Evolutionary conservation across 2,888 invertebrate species (phyloP).

Genomic region (Caenorhabditis angaria): DNA sequence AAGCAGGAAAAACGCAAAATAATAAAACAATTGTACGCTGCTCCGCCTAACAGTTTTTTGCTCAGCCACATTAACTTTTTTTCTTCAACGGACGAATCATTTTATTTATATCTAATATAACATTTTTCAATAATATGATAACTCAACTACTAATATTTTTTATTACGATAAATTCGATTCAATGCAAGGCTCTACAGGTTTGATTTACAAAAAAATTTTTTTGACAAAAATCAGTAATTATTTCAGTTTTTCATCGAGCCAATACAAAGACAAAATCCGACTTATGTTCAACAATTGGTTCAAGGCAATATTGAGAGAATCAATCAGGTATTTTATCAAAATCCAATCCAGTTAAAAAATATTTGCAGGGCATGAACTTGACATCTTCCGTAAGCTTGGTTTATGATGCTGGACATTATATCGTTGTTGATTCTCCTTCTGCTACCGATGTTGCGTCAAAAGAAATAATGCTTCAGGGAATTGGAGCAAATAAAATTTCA

Average conservation of each 20-base stretch:
- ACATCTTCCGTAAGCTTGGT: constrained; percentile 62
- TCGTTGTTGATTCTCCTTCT: constrained; percentile 66
- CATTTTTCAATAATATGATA: background rate
- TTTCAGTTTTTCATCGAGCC: constrained; percentile 59
- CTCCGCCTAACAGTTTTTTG: constrained; percentile 4
- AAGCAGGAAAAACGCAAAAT: background rate
- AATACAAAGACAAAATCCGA: constrained; percentile 45
- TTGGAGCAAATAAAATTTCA: constrained; percentile 44
- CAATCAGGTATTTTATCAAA: constrained; percentile 47
- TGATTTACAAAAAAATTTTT: constrained; percentile 16
- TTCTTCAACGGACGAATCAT: background rate
- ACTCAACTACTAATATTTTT: background rate
- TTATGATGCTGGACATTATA: constrained; percentile 62
- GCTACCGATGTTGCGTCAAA: constrained; percentile 63
- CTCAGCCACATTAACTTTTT: constrained; percentile 26
- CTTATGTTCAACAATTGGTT: constrained; percentile 58
- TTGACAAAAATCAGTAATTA: background rate
- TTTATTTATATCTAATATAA: background rate
- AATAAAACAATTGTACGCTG: background rate
- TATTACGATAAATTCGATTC: background rate
- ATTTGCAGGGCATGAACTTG: constrained; percentile 51
- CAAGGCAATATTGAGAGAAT: constrained; percentile 50
- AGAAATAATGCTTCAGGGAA: constrained; percentile 61
- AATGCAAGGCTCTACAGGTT: constrained; percentile 4
- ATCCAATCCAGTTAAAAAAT: background rate